A percentile compares a stretch with the other conserved stretches of the same genome.
Evolutionary conservation across 2,113 vertebrate species (phyloP).

Genomic region (Casuarius casuarius): DNA sequence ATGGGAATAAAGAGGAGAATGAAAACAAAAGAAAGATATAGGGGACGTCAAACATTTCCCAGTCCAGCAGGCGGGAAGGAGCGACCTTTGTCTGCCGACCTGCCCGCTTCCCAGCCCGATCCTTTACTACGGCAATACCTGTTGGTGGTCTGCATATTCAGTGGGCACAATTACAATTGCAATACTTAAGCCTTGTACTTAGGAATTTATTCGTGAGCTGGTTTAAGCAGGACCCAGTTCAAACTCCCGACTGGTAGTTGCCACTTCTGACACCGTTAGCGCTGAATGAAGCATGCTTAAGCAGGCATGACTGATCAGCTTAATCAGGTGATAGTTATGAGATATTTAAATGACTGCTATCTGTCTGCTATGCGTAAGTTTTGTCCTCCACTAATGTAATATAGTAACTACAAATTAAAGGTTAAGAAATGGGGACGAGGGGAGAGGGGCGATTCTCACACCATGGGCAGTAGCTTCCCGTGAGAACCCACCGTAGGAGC

Average conservation of each 20-base stretch:
- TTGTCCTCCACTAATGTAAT: background rate
- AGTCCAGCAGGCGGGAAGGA: background rate
- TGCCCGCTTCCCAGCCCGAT: background rate
- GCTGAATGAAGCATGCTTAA: fast-evolving
- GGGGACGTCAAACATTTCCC: background rate
- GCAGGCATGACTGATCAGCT: no score
- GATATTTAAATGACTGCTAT: background rate
- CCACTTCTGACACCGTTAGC: background rate
- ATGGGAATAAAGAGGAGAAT: background rate
- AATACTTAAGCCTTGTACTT: background rate
- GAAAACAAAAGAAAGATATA: background rate
- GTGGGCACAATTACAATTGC: background rate
- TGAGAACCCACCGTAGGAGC: background rate
- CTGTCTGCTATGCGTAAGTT: background rate
- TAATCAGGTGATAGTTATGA: background rate
- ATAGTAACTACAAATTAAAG: background rate
- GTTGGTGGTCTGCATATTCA: background rate
- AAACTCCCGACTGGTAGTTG: background rate
- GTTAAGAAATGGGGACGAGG: background rate
- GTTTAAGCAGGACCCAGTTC: background rate
- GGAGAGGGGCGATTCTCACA: background rate
- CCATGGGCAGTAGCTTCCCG: background rate
- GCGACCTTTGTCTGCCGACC: background rate
- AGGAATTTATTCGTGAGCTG: background rate
- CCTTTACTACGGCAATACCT: background rate